These are phyloP conservation scores for Matsumyia berberina DNA, from an alignment of 2,888 invertebrate genomes.

Conservation along the genomic window DNA sequence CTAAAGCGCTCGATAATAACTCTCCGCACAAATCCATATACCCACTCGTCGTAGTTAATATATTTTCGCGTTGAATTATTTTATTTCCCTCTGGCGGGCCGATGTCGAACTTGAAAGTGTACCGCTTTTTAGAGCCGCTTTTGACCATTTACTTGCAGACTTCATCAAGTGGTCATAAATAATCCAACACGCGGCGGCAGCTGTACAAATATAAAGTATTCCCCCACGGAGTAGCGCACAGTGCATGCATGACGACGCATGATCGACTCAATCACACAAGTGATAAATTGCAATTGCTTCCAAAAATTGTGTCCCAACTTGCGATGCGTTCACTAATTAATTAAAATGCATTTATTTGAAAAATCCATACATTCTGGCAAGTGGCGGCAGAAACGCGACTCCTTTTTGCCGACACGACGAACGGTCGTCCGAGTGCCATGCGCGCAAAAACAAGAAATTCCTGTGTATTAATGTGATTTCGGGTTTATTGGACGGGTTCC, in stretches of 20 bases:
- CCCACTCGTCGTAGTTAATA: background rate
- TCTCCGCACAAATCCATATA: slow-evolving; percentile 33
- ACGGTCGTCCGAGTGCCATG: slow-evolving; percentile 20
- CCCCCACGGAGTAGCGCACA: slow-evolving; percentile 9
- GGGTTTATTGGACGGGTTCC: slow-evolving; percentile 73
- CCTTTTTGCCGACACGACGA: slow-evolving; percentile 7
- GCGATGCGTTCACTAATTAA: slow-evolving; percentile 74
- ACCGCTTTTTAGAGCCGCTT: slow-evolving; percentile 57
- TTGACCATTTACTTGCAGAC: slow-evolving; percentile 66
- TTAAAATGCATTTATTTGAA: slow-evolving; percentile 76
- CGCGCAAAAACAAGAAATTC: slow-evolving; percentile 70
- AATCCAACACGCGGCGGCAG: slow-evolving; percentile 54
- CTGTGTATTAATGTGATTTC: slow-evolving; percentile 67
- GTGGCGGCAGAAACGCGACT: slow-evolving; percentile 59
- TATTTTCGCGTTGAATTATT: slow-evolving; percentile 43
- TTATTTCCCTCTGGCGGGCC: slow-evolving; percentile 29
- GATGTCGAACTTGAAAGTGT: slow-evolving; percentile 59
- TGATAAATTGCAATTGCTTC: slow-evolving; percentile 76
- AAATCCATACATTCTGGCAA: slow-evolving; percentile 69
- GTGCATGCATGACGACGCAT: slow-evolving; percentile 48
- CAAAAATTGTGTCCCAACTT: slow-evolving; percentile 73
- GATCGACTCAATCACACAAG: slow-evolving; percentile 71
- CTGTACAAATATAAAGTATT: slow-evolving; percentile 40
- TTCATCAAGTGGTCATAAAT: slow-evolving; percentile 73
- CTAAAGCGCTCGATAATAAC: slow-evolving; percentile 52